Evolutionary conservation across 2,888 invertebrate genomes (phyloP).

Genomic region (Actias luna): DNA sequence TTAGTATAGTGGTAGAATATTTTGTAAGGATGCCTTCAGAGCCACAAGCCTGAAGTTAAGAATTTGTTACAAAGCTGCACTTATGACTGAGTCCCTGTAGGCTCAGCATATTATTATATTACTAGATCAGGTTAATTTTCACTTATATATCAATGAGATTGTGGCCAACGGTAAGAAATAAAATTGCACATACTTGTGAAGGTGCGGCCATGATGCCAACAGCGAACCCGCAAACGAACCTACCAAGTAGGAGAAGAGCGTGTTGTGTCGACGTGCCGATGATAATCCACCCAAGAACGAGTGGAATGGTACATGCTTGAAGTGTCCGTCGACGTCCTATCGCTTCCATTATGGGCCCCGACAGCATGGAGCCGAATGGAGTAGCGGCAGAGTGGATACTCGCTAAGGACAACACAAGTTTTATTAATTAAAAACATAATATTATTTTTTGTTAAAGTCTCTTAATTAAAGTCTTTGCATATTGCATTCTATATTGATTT

Average conservation of each 20-base stretch:
- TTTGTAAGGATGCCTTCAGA: no score
- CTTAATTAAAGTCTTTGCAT: no score
- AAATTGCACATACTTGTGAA: conserved; percentile 84
- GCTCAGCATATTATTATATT: no score
- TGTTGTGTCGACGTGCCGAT: conserved; percentile 83
- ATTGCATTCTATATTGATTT: no score
- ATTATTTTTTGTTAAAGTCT: neutral
- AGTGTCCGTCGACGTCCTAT: conserved; percentile 86
- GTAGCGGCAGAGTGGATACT: conserved; percentile 90
- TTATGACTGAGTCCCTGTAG: no score
- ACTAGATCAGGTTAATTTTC: no score
- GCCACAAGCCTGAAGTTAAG: no score
- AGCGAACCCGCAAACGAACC: conserved; percentile 86
- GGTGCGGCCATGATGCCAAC: conserved; percentile 88
- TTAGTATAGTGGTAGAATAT: neutral
- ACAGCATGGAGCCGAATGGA: conserved; percentile 86
- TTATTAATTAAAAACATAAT: neutral
- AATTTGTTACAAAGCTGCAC: no score
- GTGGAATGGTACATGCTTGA: conserved; percentile 84
- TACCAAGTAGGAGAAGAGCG: conserved; percentile 82
- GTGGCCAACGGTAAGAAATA: no score
- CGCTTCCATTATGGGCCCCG: conserved; percentile 87
- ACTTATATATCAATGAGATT: no score
- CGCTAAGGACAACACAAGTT: conserved; percentile 70
- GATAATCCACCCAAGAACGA: conserved; percentile 86